Evolutionary conservation across 2,113 vertebrate genomes (phyloP).

Genomic region (Ceyx melanurus): DNA sequence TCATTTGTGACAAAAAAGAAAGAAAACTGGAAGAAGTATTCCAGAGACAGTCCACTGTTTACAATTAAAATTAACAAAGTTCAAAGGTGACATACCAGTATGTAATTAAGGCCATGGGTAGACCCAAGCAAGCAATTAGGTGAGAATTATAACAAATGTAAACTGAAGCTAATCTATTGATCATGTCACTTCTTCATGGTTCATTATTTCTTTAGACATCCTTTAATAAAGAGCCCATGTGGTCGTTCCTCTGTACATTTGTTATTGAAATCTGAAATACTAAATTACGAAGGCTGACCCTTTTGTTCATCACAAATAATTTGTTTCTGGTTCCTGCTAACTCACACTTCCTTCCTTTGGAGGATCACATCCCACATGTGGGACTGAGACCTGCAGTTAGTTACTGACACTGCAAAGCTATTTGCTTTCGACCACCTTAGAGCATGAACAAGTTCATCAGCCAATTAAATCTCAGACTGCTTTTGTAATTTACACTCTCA

Average conservation of each 20-base stretch:
- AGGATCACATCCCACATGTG: background rate
- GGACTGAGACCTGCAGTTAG: background rate
- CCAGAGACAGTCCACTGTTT: conserved; percentile 52
- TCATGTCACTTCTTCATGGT: background rate
- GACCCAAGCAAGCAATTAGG: conserved; percentile 34
- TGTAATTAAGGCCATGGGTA: conserved; percentile 25
- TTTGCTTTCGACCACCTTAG: background rate
- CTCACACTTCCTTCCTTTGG: background rate
- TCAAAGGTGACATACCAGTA: conserved; percentile 60
- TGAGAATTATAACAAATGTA: conserved; percentile 50
- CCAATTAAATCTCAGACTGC: background rate
- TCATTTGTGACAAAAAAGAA: conserved; percentile 18
- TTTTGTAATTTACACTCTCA: background rate
- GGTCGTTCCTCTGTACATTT: background rate
- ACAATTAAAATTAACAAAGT: conserved; percentile 44
- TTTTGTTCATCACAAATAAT: background rate
- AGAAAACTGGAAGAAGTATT: conserved; percentile 17
- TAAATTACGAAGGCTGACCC: background rate
- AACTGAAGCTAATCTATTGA: conserved; percentile 39
- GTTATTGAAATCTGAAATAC: conserved; percentile 12
- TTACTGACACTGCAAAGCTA: background rate
- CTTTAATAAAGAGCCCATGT: background rate
- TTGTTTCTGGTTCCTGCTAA: background rate
- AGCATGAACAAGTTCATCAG: background rate
- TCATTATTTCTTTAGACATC: background rate